Evolutionary conservation across 2,888 invertebrate species (phyloP), one percentile per base, ranked within the genome.

Genomic region (Chironomus tentans): DNA sequence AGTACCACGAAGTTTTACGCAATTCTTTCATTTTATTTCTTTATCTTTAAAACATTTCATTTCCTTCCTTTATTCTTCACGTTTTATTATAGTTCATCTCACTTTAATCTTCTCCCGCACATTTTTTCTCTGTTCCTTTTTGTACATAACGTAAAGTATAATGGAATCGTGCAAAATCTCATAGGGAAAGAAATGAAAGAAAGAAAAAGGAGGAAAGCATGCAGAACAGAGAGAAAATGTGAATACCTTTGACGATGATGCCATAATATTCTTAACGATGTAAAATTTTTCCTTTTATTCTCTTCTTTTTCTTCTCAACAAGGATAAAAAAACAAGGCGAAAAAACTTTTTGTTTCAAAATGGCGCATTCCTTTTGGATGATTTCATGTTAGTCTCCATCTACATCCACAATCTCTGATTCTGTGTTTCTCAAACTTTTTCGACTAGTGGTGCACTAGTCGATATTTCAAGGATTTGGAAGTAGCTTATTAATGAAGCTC

Each of bases 161-260:
- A 72, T 72, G 56, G 72, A 72, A 72, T 62, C 72, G 28, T 62
- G 72, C 21, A 72, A 38, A 70, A 47, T 70, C 72, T 69, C 15
- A 61, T 13, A 61, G n/a, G n/a, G 15, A 15, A 72, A 15, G 6
- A 18, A 65, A 22, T 13, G 18, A 73, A 47, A 73, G 15, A 73
- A 47, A 13, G 18, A 73, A 47, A 73, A 65, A 24, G 22, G 15
- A 61, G 22, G 38, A 18, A 47, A 15, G 38, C 38, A 38, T 38
- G 38, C 38, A 38, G 24, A 70, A 61, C n/a, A 22, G 10, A 56
- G 15, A 73, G 47, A 65, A 62, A 21, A 61, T 28, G 38, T 61
- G 65, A 73, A 73, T 73, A 73, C 73, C 73, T 73, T 73, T 72
- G 72, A 72, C 72, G 72, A 61, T 72, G 72, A 72, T 72, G 72